Percentiles rank a stretch among this genome's conserved stretches.
Conservation (phyloP, 2,888 invertebrate genomes). For the Torymus auratus region DNA sequence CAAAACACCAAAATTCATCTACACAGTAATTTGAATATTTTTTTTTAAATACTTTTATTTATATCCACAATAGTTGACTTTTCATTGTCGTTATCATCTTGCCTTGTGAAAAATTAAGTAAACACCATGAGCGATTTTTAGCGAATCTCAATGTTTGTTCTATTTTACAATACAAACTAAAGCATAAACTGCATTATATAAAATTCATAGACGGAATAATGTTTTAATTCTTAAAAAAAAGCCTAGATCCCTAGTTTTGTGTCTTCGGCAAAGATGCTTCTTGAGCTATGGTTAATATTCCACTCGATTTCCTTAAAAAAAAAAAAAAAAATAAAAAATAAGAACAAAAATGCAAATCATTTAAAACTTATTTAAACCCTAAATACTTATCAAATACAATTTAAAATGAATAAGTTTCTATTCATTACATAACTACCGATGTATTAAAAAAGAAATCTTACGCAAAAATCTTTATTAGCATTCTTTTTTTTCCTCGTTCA, state of each 20-base stretch:
- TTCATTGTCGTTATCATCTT: slow-evolving; percentile 14
- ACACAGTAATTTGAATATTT: slow-evolving; percentile 52
- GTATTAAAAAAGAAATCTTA: slow-evolving; percentile 53
- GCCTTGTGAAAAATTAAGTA: slow-evolving; percentile 40
- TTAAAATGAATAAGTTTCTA: slow-evolving; percentile 53
- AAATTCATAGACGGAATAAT: slow-evolving; percentile 40
- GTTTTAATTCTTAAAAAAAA: slow-evolving; percentile 31
- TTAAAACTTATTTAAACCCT: slow-evolving; percentile 46
- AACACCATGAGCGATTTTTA: slow-evolving; percentile 26
- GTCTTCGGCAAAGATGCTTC: slow-evolving; percentile 25
- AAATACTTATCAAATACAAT: slow-evolving; percentile 49
- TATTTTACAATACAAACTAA: slow-evolving; percentile 41
- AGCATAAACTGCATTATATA: slow-evolving; percentile 18
- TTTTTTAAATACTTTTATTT: slow-evolving; percentile 46
- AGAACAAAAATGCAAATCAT: slow-evolving; percentile 44
- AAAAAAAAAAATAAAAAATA: slow-evolving; percentile 38
- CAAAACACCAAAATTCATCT: slow-evolving; percentile 56
- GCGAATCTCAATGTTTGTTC: slow-evolving; percentile 27
- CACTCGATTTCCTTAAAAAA: slow-evolving; percentile 49
- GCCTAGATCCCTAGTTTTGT: slow-evolving; percentile 34
- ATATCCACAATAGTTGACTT: slow-evolving; percentile 42
- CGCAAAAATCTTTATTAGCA: slow-evolving; percentile 50
- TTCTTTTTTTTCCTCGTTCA: slow-evolving; percentile 19
- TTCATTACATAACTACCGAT: slow-evolving; percentile 54
- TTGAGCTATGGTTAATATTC: slow-evolving; percentile 40